Percentiles rank a stretch among this genome's conserved stretches.
Conservation (phyloP, 2,113 vertebrate genomes). For the Budorcas taxicolor region DNA sequence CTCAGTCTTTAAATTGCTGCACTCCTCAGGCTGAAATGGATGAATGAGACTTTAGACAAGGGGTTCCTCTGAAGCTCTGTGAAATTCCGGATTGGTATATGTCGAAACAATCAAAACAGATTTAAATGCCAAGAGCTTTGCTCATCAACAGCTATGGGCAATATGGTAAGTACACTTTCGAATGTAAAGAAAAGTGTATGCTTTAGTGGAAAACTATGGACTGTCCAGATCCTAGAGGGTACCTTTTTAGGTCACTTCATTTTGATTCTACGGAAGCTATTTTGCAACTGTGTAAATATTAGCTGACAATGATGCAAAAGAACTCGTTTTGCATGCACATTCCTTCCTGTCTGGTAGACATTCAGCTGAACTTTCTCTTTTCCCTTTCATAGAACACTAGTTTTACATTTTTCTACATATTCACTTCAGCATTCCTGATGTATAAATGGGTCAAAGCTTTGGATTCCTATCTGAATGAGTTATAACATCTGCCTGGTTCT, state of each 20-base stretch:
- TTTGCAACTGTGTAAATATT: neutral
- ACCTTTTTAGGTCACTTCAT: neutral
- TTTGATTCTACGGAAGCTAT: neutral
- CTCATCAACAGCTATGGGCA: neutral
- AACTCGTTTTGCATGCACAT: neutral
- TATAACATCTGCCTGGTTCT: conserved; percentile 1
- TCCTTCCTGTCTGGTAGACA: neutral
- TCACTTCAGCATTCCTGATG: neutral
- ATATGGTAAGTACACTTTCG: neutral
- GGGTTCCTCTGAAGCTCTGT: neutral
- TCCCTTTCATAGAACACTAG: neutral
- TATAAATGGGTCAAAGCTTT: neutral
- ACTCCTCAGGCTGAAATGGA: neutral
- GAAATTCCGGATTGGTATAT: neutral
- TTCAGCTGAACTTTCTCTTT: neutral
- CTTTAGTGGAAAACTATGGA: neutral
- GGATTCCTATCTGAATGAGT: neutral
- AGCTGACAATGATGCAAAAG: neutral
- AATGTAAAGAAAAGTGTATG: neutral
- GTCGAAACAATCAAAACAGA: neutral
- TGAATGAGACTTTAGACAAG: neutral
- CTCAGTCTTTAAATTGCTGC: neutral
- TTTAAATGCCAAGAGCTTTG: neutral
- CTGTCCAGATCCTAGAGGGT: neutral
- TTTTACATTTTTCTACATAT: neutral